Conservation (phyloP, 2,888 invertebrate species). For the Frankliniella intonsa region DNA sequence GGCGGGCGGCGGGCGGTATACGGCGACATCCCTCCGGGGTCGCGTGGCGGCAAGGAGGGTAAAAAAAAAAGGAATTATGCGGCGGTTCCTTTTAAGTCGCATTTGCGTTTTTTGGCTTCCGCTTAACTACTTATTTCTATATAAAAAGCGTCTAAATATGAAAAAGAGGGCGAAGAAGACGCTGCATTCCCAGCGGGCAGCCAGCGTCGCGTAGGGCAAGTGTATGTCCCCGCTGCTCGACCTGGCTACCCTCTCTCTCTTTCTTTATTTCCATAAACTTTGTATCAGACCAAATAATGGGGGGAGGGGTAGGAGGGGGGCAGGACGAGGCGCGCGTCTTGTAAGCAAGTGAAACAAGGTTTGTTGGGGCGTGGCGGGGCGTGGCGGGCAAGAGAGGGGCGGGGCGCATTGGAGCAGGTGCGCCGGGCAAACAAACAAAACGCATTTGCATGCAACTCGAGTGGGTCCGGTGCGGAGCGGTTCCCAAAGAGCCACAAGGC, state of each 20-base stretch:
- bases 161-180: not conserved
- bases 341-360: conserved; percentile 19
- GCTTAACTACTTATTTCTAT: too few species aligned
- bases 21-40: not conserved
- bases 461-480: too few species aligned
- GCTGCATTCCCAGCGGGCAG: not conserved
- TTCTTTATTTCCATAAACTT: conserved; percentile 22
- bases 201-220: not conserved
- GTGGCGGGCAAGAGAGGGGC: not conserved
- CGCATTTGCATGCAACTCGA: conserved; percentile 1
- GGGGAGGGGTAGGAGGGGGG: too few species aligned
- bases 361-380: not conserved
- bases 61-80: too few species aligned
- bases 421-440: conserved; percentile 15
- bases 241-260: too few species aligned
- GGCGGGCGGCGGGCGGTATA: not conserved
- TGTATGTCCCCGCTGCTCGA: not conserved
- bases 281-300: conserved; percentile 23
- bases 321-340: not conserved
- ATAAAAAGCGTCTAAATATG: too few species aligned
- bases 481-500: too few species aligned
- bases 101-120: too few species aligned
- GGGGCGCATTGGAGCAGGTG: not conserved
- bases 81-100: too few species aligned
- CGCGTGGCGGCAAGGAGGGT: not conserved